Conservation (phyloP, 2,888 invertebrate species). For the Tetrapedia diversipes region DNA sequence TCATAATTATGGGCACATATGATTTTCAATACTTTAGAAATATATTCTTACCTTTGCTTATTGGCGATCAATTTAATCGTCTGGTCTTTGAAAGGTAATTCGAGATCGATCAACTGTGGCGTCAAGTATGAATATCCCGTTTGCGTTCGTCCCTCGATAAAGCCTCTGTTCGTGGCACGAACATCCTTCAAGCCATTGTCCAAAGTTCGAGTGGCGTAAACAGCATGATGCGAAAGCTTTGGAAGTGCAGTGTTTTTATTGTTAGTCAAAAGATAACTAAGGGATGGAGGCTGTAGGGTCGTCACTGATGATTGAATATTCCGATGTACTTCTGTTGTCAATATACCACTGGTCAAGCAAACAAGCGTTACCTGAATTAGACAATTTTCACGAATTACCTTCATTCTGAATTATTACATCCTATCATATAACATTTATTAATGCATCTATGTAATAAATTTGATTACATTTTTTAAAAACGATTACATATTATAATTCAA, state of each 20-base stretch:
- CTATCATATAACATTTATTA: no score
- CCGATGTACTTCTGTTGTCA: conserved; percentile 40
- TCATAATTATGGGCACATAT: no score
- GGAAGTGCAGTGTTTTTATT: conserved; percentile 22
- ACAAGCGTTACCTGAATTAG: conserved; percentile 57
- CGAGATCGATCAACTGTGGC: conserved; percentile 38
- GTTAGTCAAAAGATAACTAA: conserved; percentile 45
- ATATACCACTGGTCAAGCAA: conserved; percentile 56
- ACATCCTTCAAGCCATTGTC: conserved; percentile 33
- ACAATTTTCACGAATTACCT: conserved; percentile 3
- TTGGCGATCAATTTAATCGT: conserved; percentile 28
- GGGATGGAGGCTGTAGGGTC: conserved; percentile 31
- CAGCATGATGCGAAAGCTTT: conserved; percentile 45
- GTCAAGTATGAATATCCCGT: conserved; percentile 43
- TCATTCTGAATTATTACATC: neutral
- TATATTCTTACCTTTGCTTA: conserved; percentile 47
- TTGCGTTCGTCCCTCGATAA: conserved; percentile 17
- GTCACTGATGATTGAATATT: conserved; percentile 26
- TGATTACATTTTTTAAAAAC: no score
- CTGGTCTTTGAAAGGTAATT: conserved; percentile 37
- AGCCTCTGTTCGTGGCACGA: neutral
- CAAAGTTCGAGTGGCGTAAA: conserved; percentile 41
- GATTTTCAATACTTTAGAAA: no score
- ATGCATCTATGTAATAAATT: no score
- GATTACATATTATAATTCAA: no score